A percentile compares a stretch with the other conserved stretches of the same genome.
phyloP scores from a whole-genome alignment of 2,113 vertebrate species.

The Onychostoma macrolepis region DNA sequence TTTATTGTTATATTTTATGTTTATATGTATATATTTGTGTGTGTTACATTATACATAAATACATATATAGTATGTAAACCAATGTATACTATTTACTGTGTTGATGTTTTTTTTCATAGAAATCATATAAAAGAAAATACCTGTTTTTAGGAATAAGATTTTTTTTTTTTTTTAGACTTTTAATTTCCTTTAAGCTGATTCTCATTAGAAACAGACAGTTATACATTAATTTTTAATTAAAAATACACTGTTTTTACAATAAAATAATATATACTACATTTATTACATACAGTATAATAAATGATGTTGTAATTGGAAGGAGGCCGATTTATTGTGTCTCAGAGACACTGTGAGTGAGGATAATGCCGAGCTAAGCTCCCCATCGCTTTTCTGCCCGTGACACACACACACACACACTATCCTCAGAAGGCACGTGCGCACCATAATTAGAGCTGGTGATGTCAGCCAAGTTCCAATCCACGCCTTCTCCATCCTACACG shows the following conservation, averaged over 20 bases:
- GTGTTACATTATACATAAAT: too few species aligned
- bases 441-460: constrained; percentile 77
- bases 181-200: too few species aligned
- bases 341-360: constrained; percentile 51
- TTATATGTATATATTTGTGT: too few species aligned
- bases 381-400: neutral
- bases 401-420: constrained; percentile 53
- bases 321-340: constrained; percentile 45
- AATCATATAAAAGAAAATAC: too few species aligned
- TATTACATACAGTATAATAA: neutral
- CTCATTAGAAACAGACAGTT: too few species aligned
- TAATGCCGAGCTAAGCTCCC: constrained; percentile 52
- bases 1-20: too few species aligned
- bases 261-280: neutral
- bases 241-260: neutral
- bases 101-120: too few species aligned
- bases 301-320: constrained; percentile 24
- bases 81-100: too few species aligned
- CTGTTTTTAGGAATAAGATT: too few species aligned
- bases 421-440: constrained; percentile 67
- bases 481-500: constrained; percentile 62
- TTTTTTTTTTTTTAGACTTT: too few species aligned
- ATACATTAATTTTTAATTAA: too few species aligned
- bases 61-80: too few species aligned
- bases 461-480: constrained; percentile 70